Conservation (phyloP, 2,797 vertebrate species). For the Tenualosa ilisha region DNA sequence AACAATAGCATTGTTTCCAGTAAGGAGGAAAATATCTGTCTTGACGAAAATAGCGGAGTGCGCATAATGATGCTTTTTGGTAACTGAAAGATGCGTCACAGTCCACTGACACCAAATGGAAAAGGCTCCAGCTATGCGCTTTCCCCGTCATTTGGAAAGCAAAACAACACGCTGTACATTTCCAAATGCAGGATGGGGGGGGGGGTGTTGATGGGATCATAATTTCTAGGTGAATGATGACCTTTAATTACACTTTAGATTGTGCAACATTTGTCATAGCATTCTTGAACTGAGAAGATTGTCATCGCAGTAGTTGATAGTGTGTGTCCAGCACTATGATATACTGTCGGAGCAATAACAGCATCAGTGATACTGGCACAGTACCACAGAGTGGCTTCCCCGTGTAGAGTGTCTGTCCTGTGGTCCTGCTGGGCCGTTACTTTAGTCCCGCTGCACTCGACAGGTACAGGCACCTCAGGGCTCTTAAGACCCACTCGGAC, state of each 20-base stretch:
- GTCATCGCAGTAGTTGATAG: neutral
- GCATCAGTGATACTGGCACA: neutral
- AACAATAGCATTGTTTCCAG: neutral
- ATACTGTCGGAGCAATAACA: neutral
- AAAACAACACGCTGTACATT: neutral
- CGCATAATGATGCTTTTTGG: neutral
- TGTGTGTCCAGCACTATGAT: neutral
- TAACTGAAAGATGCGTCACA: neutral
- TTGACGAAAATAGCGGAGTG: too few species aligned
- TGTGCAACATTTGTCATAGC: neutral
- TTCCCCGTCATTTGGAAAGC: neutral
- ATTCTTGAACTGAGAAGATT: neutral
- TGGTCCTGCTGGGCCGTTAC: neutral
- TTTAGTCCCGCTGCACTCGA: neutral
- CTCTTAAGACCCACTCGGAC: neutral
- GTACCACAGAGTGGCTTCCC: neutral
- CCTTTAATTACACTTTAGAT: too few species aligned
- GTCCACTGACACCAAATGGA: neutral
- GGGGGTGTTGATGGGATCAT: neutral
- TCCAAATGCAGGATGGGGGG: neutral
- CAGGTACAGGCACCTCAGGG: neutral
- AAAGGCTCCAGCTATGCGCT: neutral
- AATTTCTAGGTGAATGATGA: too few species aligned
- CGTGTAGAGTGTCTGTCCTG: too few species aligned
- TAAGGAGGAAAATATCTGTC: neutral